Evolutionary conservation across 2,113 vertebrate species (phyloP), one percentile per base, ranked within the genome.

Genomic region (Neolamprologus longior): DNA sequence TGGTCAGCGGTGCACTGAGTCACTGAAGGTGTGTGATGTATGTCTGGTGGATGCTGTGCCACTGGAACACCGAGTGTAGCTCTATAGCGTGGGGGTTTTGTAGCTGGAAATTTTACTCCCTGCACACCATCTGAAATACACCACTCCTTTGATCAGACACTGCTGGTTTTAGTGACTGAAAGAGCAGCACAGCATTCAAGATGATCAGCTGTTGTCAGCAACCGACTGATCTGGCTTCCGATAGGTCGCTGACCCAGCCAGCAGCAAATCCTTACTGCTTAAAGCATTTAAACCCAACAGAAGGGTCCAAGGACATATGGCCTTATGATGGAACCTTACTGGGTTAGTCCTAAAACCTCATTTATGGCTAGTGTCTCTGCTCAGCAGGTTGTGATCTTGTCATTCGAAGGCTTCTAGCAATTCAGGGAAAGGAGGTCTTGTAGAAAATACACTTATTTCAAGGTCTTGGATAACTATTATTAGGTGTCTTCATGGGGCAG

Each of bases 1-100:
- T 57, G 91, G 91, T 91, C 90, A 84, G 73, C 15, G 47, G 17
- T 40, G n/a, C 81, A 3, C 53, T 86, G 71, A 83, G 58, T 83
- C 83, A 89, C n/a, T 21, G 26, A 8, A 21, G 35, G 5, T 21
- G 58, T 83, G 45, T 86, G 82, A 81, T 79, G 63, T 83, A 47
- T 57, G 24, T 42, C 11, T 63, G 84, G 58, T 83, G 86, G 58
- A 54, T 19, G 71, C 54, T 26, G 50, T 40, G 76, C 42, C 24
- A 19, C 10, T 28, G 71, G 71, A 50, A 37, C 40, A 45, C 40
- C 1, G 2, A 73, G 21, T 26, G 68, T 73, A 26, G n/a, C 42
- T 13, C 35, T 40, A 13, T 8, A 86, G 63, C 1, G 47, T 33
- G 35, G 33, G 37, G 45, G 45, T 12, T 31, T 31, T 19, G 11